Percentiles rank a stretch among this genome's conserved stretches.
Conservation (phyloP, 2,888 invertebrate genomes). For the Kryphioiulus occultus region DNA sequence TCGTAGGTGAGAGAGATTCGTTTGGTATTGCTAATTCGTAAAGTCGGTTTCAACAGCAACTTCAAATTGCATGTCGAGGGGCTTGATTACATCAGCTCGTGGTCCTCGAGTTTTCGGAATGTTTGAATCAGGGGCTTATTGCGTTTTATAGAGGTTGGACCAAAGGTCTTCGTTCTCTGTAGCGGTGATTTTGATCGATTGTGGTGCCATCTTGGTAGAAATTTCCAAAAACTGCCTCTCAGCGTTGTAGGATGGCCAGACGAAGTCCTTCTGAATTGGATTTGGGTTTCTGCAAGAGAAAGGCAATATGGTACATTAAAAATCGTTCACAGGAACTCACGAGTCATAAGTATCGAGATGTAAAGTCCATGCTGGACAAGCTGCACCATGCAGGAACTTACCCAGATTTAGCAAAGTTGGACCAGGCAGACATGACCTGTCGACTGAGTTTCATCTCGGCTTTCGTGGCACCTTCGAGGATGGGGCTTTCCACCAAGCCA, state of each 20-base stretch:
- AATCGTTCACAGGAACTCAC: not conserved
- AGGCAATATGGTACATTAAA: slow-evolving; percentile 13
- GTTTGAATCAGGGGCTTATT: not conserved
- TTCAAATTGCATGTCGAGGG: not conserved
- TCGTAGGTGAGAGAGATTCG: not conserved
- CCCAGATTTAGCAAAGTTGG: slow-evolving; percentile 56
- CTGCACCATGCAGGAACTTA: slow-evolving; percentile 49
- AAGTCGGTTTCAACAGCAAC: not conserved
- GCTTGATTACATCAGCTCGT: no score
- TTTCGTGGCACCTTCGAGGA: not conserved
- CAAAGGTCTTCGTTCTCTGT: not conserved
- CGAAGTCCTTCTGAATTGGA: slow-evolving; percentile 34
- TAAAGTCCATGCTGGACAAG: not conserved
- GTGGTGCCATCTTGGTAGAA: slow-evolving; percentile 39
- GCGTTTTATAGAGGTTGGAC: not conserved
- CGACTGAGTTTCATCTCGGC: slow-evolving; percentile 53
- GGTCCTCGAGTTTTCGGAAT: not conserved
- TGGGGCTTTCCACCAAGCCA: slow-evolving; percentile 51
- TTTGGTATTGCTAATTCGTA: not conserved
- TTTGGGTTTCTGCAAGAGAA: slow-evolving; percentile 47
- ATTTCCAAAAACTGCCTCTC: slow-evolving; percentile 31
- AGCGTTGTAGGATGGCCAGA: not conserved
- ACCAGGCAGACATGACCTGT: slow-evolving; percentile 54
- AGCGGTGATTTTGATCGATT: not conserved
- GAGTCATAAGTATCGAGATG: not conserved